phyloP scores from a whole-genome alignment of 2,888 invertebrate species.

The Temnothorax rugatulus region DNA sequence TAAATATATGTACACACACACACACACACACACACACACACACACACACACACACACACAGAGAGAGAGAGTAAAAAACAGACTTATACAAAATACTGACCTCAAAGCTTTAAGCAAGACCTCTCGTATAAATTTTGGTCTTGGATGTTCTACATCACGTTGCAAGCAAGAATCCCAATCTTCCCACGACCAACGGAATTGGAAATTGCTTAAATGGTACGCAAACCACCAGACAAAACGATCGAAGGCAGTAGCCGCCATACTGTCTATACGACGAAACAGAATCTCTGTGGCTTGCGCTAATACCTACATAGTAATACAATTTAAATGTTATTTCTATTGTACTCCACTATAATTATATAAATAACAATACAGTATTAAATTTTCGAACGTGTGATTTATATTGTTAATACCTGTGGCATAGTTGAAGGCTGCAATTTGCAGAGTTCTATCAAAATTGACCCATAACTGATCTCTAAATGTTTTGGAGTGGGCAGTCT shows the following conservation, averaged over 20 bases:
- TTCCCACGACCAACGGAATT: slow-evolving; percentile 99
- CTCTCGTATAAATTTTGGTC: slow-evolving; percentile 97
- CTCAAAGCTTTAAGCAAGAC: slow-evolving; percentile 96
- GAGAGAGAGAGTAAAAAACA: neutral
- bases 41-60: too few species aligned
- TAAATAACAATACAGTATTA: slow-evolving; percentile 13
- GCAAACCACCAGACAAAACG: slow-evolving; percentile 99
- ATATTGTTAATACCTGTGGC: slow-evolving; percentile 91
- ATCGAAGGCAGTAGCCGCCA: slow-evolving; percentile 99
- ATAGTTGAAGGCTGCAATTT: slow-evolving; percentile 98
- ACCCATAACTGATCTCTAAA: slow-evolving; percentile 97
- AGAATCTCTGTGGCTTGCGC: slow-evolving; percentile 99
- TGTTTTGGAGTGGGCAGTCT: slow-evolving; percentile 96
- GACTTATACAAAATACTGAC: slow-evolving; percentile 86
- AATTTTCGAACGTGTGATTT: slow-evolving; percentile 16
- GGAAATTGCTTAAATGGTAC: slow-evolving; percentile 99
- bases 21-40: too few species aligned
- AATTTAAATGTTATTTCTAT: slow-evolving; percentile 24
- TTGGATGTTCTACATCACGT: slow-evolving; percentile 95
- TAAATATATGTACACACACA: neutral
- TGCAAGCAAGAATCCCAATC: slow-evolving; percentile 97
- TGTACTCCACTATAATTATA: neutral
- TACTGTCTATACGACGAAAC: slow-evolving; percentile 97
- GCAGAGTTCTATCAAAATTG: slow-evolving; percentile 98
- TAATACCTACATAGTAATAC: slow-evolving; percentile 88